phyloP scores from a whole-genome alignment of 2,113 vertebrate species.

The Casuarius casuarius region DNA sequence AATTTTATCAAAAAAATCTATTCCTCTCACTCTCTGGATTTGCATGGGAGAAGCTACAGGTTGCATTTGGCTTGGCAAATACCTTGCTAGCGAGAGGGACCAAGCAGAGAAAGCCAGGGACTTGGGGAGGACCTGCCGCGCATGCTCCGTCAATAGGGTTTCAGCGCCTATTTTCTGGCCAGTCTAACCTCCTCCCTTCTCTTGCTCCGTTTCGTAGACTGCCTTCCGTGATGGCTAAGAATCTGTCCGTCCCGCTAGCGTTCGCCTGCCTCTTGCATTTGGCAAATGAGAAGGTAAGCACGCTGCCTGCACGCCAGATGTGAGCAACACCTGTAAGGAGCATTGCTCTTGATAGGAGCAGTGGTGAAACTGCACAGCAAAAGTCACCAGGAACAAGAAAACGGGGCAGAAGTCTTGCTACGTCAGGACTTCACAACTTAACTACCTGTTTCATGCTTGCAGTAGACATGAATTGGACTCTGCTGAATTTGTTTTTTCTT shows the following conservation, averaged over 20 bases:
- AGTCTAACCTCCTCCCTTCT: background rate
- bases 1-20: background rate
- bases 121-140: background rate
- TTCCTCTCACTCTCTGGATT: background rate
- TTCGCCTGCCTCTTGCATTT: conserved; percentile 92
- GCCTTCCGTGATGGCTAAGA: conserved; percentile 86
- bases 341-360: background rate
- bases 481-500: background rate
- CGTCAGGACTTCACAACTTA: background rate
- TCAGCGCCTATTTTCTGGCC: background rate
- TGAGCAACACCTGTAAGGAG: background rate
- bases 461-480: background rate
- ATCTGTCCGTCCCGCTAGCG: conserved; percentile 89
- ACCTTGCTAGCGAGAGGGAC: background rate
- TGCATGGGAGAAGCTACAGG: background rate
- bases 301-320: accelerated
- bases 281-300: conserved; percentile 92
- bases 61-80: background rate
- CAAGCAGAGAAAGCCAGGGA: background rate
- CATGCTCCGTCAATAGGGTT: background rate
- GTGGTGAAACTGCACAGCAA: accelerated
- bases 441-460: accelerated
- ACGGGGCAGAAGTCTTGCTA: accelerated
- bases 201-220: conserved; percentile 75
- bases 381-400: background rate